phyloP scores from a whole-genome alignment of 2,888 invertebrate species.

The Suillia variegata region DNA sequence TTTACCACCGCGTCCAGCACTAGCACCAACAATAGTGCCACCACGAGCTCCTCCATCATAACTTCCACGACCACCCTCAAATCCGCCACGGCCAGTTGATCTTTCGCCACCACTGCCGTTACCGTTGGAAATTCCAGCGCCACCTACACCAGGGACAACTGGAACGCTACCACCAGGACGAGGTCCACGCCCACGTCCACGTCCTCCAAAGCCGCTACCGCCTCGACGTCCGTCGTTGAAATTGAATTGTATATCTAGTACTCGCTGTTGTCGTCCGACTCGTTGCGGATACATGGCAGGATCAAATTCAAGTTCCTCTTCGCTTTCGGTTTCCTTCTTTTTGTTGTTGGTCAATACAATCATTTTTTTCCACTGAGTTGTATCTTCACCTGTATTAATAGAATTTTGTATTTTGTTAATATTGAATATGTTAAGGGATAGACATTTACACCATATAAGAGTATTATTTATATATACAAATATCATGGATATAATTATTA shows the following conservation, averaged over 20 bases:
- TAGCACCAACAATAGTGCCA: constrained; percentile 21
- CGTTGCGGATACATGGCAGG: constrained; percentile 84
- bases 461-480: background rate
- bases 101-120: background rate
- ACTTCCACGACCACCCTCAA: constrained; percentile 15
- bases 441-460: background rate
- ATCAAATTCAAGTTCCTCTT: constrained; percentile 76
- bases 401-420: no score
- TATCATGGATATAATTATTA: no score
- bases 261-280: constrained; percentile 84
- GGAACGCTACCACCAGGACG: constrained; percentile 41
- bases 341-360: constrained; percentile 74
- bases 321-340: constrained; percentile 65
- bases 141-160: constrained; percentile 24
- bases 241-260: constrained; percentile 87
- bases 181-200: constrained; percentile 62
- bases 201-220: constrained; percentile 70
- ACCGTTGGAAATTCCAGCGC: background rate
- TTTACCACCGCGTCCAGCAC: constrained; percentile 42
- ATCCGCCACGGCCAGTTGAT: constrained; percentile 14
- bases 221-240: constrained; percentile 83
- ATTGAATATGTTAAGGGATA: no score
- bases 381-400: constrained; percentile 75
- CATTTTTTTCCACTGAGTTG: constrained; percentile 93
- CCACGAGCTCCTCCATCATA: constrained; percentile 14